These are phyloP conservation scores for Allenopithecus nigroviridis DNA, from an alignment of 2,797 vertebrate genomes.

Conservation along the genomic window DNA sequence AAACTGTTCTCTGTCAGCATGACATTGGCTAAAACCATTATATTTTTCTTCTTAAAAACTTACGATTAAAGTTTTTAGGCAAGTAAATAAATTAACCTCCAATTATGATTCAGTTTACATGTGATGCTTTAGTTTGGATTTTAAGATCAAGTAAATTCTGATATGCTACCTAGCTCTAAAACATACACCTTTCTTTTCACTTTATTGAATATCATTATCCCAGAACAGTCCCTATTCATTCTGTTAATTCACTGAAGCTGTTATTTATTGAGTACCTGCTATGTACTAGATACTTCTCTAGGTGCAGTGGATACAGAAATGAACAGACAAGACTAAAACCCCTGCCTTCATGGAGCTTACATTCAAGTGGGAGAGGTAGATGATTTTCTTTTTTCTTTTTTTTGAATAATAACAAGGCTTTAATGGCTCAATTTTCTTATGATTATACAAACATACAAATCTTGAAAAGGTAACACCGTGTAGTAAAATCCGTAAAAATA, in stretches of 20 bases:
- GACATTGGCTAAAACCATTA: conserved; percentile 8
- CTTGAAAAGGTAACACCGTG: no score
- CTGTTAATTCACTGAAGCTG: neutral
- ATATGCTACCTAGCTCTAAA: neutral
- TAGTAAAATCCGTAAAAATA: no score
- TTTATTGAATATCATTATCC: conserved; percentile 25
- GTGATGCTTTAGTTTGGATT: conserved; percentile 21
- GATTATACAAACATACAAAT: no score
- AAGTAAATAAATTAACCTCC: conserved; percentile 44
- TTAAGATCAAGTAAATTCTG: conserved; percentile 43
- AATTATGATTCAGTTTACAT: neutral
- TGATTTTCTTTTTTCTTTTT: neutral
- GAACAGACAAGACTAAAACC: neutral
- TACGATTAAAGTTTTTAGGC: conserved; percentile 16
- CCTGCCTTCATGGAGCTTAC: neutral
- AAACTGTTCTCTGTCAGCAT: neutral
- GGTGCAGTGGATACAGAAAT: neutral
- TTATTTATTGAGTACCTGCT: neutral
- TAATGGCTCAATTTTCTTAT: no score
- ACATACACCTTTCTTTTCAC: neutral
- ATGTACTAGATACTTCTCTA: neutral
- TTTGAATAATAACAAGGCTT: no score
- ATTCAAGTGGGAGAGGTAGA: neutral
- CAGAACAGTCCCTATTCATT: neutral
- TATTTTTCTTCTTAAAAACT: conserved; percentile 34